These are phyloP conservation scores for Argyresthia albistria DNA, from an alignment of 2,888 invertebrate species.

Conservation along the genomic window DNA sequence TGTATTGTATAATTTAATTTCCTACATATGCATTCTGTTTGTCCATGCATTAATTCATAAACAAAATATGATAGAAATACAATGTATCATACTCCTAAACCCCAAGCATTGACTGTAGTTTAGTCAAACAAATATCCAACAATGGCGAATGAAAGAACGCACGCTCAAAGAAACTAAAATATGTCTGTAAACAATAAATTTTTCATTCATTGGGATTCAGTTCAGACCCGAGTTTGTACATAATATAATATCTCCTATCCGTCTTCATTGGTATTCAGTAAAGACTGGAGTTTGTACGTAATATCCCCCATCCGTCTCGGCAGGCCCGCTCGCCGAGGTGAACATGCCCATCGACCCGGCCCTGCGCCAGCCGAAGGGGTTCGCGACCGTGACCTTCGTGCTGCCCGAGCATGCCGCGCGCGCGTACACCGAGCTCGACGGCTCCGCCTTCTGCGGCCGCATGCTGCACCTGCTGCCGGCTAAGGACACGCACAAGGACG, in stretches of 20 bases:
- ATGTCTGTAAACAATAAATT: too few species aligned
- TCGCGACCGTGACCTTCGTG: constrained; percentile 92
- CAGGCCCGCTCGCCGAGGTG: constrained; percentile 89
- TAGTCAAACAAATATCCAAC: too few species aligned
- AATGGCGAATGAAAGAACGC: too few species aligned
- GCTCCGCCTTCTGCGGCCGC: constrained; percentile 91
- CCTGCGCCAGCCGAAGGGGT: constrained; percentile 90
- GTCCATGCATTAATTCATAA: too few species aligned
- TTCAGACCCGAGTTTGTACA: not conserved
- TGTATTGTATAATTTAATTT: not conserved
- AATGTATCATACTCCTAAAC: too few species aligned
- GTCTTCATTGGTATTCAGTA: too few species aligned
- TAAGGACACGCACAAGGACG: constrained; percentile 72
- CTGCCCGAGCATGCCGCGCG: constrained; percentile 96
- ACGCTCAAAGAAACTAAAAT: too few species aligned
- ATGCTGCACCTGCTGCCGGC: constrained; percentile 95
- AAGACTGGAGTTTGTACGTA: too few species aligned
- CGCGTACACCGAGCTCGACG: constrained; percentile 91
- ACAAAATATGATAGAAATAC: too few species aligned
- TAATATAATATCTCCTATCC: not conserved
- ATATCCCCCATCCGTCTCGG: constrained; percentile 6
- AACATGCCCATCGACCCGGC: constrained; percentile 89
- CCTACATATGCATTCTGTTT: too few species aligned
- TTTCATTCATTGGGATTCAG: too few species aligned
- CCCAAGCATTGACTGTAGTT: too few species aligned